Percentiles rank a stretch among this genome's conserved stretches.
Conservation (phyloP, 2,888 invertebrate genomes). For the Aquatica leii region DNA sequence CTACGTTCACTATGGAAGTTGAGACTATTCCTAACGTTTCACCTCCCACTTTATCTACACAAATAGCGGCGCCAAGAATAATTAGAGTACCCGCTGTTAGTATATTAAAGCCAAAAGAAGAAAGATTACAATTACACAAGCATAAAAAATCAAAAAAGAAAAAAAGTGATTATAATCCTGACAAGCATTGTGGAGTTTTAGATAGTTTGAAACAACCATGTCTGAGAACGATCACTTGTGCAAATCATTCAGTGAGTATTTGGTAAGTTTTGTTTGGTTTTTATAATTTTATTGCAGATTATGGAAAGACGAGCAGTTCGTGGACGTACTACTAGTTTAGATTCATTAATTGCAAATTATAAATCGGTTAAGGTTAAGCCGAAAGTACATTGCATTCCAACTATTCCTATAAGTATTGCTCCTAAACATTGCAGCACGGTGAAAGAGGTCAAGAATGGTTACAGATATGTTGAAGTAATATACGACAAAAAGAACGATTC, state of each 20-base stretch:
- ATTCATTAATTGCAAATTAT: slow-evolving; percentile 51
- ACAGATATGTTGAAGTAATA: slow-evolving; percentile 17
- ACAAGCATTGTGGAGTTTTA: slow-evolving; percentile 83
- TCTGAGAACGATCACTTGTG: slow-evolving; percentile 77
- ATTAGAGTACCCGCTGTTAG: slow-evolving; percentile 6
- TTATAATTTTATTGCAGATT: slow-evolving; percentile 42
- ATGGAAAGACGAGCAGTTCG: slow-evolving; percentile 51
- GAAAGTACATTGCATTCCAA: background rate
- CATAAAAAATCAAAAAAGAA: slow-evolving; percentile 47
- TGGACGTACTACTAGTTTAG: slow-evolving; percentile 53
- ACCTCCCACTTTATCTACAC: slow-evolving; percentile 32
- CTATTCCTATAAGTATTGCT: slow-evolving; percentile 17
- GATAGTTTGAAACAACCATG: slow-evolving; percentile 77
- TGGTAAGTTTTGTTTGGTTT: background rate
- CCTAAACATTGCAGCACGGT: slow-evolving; percentile 15
- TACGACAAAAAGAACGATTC: slow-evolving; percentile 17
- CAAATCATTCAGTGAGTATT: slow-evolving; percentile 53
- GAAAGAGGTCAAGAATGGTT: slow-evolving; percentile 13
- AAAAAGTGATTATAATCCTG: slow-evolving; percentile 73
- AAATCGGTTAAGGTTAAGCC: slow-evolving; percentile 52
- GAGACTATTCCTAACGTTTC: slow-evolving; percentile 19
- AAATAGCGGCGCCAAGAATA: slow-evolving; percentile 2
- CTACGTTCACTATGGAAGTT: slow-evolving; percentile 4
- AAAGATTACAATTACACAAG: slow-evolving; percentile 17
- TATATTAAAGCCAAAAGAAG: slow-evolving; percentile 9